These are phyloP conservation scores for Triplophysa yarkandensis DNA, from an alignment of 2,797 vertebrate genomes.

Conservation along the genomic window DNA sequence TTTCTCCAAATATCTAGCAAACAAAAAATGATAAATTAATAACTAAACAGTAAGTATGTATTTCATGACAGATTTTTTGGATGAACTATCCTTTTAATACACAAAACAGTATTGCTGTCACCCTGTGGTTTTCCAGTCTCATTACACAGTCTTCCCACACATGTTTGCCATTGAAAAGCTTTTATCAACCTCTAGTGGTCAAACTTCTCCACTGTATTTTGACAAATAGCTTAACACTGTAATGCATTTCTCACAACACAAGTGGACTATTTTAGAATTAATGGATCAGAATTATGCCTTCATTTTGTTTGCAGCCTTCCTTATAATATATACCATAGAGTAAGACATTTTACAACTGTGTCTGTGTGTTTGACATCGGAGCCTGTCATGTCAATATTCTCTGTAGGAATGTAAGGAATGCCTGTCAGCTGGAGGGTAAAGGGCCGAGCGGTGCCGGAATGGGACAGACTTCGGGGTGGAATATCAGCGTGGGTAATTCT, in stretches of 20 bases:
- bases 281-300: background rate
- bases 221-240: background rate
- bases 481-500: constrained; percentile 36
- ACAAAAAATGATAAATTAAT: no score
- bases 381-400: background rate
- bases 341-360: background rate
- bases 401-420: constrained; percentile 40
- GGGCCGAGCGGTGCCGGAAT: constrained; percentile 1
- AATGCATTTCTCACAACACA: background rate
- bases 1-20: no score
- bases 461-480: constrained; percentile 1
- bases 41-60: no score
- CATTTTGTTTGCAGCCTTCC: background rate
- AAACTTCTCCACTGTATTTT: background rate
- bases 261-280: background rate
- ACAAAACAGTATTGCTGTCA: constrained; percentile 32
- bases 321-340: no score
- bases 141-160: background rate
- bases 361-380: background rate
- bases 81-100: no score
- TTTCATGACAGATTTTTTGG: no score
- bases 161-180: background rate
- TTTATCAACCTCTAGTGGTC: constrained; percentile 42
- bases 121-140: constrained; percentile 6
- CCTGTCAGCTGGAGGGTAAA: constrained; percentile 7